phyloP scores from a whole-genome alignment of 2,797 vertebrate genomes.

The Halcyon smyrnensis region DNA sequence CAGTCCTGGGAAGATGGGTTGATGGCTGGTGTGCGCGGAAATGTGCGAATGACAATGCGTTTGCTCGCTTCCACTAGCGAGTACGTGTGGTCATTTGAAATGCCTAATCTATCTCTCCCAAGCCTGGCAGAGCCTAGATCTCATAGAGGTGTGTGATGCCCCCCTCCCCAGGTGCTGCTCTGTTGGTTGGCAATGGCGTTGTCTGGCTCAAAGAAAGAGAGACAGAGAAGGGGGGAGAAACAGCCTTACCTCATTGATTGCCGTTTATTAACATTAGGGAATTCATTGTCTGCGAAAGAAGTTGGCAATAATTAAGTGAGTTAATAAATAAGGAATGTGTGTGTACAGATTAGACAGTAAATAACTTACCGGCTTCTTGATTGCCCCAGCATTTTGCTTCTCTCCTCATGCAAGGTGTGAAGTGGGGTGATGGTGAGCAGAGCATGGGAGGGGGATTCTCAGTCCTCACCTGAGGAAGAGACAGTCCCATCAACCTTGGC shows the following conservation, averaged over 20 bases:
- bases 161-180: neutral
- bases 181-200: neutral
- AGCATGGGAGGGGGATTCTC: neutral
- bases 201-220: neutral
- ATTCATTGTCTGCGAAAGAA: constrained; percentile 59
- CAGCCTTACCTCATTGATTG: constrained; percentile 44
- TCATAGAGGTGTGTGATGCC: neutral
- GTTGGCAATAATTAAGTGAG: constrained; percentile 59
- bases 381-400: neutral
- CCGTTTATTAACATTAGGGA: constrained; percentile 54
- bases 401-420: neutral
- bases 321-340: constrained; percentile 57
- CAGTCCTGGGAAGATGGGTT: neutral
- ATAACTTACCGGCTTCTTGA: constrained; percentile 26
- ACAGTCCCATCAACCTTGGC: constrained; percentile 11
- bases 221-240: neutral
- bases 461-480: neutral
- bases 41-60: neutral
- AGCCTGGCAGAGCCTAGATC: neutral
- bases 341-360: constrained; percentile 39
- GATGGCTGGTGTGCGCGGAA: neutral
- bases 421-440: neutral
- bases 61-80: neutral
- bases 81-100: neutral
- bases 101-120: neutral